These are phyloP conservation scores for Phylloscopus trochilus DNA, from an alignment of 2,113 vertebrate species.

Conservation along the genomic window DNA sequence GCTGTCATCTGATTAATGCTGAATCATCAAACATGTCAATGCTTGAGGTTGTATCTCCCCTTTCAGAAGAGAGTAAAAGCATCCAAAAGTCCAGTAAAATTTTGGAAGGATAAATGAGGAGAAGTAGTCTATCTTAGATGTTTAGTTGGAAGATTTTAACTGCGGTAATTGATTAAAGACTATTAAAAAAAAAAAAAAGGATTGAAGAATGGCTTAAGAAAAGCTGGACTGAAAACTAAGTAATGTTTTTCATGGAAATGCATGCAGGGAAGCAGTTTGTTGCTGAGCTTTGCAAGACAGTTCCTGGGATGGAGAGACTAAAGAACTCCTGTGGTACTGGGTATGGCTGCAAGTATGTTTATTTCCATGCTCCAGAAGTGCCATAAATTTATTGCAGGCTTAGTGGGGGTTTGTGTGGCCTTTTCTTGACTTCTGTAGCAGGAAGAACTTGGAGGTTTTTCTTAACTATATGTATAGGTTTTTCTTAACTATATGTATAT, in stretches of 20 bases:
- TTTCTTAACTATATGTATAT: no score
- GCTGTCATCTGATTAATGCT: background rate
- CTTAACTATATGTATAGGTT: accelerated
- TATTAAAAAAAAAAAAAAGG: background rate
- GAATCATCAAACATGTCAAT: background rate
- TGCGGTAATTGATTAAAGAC: background rate
- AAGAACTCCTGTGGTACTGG: background rate
- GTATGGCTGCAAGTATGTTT: background rate
- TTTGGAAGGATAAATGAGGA: background rate
- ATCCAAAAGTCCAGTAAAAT: background rate
- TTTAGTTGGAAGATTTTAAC: background rate
- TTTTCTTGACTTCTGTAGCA: background rate
- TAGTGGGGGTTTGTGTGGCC: background rate
- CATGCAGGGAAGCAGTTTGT: background rate
- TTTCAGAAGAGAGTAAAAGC: background rate
- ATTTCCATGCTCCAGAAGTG: background rate
- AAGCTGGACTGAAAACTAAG: background rate
- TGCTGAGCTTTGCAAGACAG: background rate
- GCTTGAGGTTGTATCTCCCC: background rate
- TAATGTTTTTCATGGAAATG: background rate
- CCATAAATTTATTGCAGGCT: background rate
- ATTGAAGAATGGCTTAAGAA: background rate
- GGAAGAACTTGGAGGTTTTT: background rate
- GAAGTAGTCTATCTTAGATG: background rate
- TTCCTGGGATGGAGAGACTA: background rate